phyloP scores from a whole-genome alignment of 2,113 vertebrate genomes.

The Acinonyx jubatus region DNA sequence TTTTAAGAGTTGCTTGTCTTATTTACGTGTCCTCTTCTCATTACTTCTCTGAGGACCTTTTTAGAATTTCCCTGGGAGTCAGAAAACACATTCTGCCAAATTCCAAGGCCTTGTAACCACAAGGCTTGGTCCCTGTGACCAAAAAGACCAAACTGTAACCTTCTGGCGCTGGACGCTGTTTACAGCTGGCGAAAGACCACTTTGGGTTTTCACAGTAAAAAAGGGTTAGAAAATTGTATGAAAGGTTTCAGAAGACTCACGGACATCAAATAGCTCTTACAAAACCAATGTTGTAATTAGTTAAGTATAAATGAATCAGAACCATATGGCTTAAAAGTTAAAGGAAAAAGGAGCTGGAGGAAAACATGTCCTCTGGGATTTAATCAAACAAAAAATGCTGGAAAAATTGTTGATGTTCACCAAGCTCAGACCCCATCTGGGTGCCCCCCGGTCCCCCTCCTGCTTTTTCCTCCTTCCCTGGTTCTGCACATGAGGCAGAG shows the following conservation, averaged over 20 bases:
- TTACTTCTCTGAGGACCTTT: conserved; percentile 62
- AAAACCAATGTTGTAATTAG: conserved; percentile 80
- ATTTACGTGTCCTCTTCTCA: conserved; percentile 15
- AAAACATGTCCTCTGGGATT: conserved; percentile 74
- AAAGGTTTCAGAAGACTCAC: conserved; percentile 71
- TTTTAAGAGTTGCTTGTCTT: conserved; percentile 28
- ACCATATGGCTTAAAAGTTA: conserved; percentile 78
- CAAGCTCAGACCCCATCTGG: conserved; percentile 45
- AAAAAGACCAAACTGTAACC: conserved; percentile 60
- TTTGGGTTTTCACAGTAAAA: conserved; percentile 71
- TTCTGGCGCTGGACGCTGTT: conserved; percentile 58
- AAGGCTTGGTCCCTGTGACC: conserved; percentile 59
- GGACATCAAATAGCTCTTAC: conserved; percentile 80
- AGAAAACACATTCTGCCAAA: conserved; percentile 60
- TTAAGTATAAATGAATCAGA: conserved; percentile 81
- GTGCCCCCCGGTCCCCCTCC: neutral
- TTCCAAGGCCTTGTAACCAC: conserved; percentile 65
- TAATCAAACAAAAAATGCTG: conserved; percentile 76
- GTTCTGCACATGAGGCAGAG: neutral
- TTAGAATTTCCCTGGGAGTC: conserved; percentile 63
- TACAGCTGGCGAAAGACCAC: conserved; percentile 60
- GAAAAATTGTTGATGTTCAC: conserved; percentile 66
- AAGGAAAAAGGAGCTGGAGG: conserved; percentile 66
- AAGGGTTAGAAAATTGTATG: conserved; percentile 73
- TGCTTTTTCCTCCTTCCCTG: neutral